A percentile compares a stretch with the other conserved stretches of the same genome.
phyloP scores from a whole-genome alignment of 2,797 vertebrate genomes.

The Gymnopithys bicolor region DNA sequence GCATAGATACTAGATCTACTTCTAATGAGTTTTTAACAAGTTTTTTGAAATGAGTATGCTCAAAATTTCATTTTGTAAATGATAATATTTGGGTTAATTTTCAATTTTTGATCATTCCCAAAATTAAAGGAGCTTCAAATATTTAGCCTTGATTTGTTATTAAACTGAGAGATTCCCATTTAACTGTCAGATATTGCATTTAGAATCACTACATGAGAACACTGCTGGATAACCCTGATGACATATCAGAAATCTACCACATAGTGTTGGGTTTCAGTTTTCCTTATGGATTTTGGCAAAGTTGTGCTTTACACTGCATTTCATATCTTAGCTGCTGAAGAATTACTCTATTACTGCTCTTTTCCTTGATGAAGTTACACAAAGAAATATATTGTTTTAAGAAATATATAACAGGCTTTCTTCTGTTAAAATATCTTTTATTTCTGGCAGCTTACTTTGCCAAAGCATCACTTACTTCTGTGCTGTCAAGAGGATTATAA shows the following conservation, averaged over 20 bases:
- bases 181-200: neutral
- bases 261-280: neutral
- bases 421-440: slow-evolving; percentile 18
- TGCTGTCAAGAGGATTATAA: slow-evolving; percentile 18
- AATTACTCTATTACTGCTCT: neutral
- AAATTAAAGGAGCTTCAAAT: neutral
- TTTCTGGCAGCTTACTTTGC: neutral
- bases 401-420: neutral
- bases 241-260: neutral
- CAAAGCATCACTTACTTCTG: slow-evolving; percentile 2
- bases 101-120: neutral
- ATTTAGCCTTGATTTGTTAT: neutral
- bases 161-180: neutral
- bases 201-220: neutral
- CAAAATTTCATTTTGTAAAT: neutral
- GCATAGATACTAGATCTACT: neutral
- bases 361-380: neutral
- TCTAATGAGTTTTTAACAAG: neutral
- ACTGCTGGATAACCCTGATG: neutral
- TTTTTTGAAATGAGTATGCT: neutral
- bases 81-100: neutral
- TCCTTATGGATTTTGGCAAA: neutral
- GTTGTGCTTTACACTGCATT: neutral
- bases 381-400: slow-evolving; percentile 18
- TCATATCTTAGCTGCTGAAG: neutral